These are phyloP conservation scores for Drosophila differens DNA, from an alignment of 2,888 invertebrate species.

Conservation along the genomic window DNA sequence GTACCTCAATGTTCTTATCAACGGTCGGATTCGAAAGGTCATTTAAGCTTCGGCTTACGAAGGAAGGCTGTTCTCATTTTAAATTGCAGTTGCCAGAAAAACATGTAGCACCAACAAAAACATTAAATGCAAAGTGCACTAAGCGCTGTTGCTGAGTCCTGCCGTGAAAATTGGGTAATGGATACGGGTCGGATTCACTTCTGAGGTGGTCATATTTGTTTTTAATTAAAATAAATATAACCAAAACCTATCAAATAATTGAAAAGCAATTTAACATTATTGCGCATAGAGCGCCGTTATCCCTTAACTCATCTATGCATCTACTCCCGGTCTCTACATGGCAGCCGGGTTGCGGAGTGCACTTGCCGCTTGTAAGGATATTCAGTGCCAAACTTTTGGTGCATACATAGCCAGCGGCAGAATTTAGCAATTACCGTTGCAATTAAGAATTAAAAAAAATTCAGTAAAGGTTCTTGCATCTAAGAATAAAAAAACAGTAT, in stretches of 20 bases:
- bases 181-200: slow-evolving; percentile 31
- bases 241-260: slow-evolving; percentile 82
- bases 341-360: slow-evolving; percentile 24
- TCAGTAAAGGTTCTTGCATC: not conserved
- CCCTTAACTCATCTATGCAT: not conserved
- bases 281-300: slow-evolving; percentile 20
- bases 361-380: slow-evolving; percentile 37
- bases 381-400: slow-evolving; percentile 36
- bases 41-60: not conserved
- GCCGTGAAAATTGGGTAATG: slow-evolving; percentile 11
- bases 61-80: not conserved
- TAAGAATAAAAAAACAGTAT: not conserved
- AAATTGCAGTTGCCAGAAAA: slow-evolving; percentile 16
- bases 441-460: not conserved
- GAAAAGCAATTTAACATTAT: slow-evolving; percentile 81
- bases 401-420: slow-evolving; percentile 36
- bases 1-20: not conserved
- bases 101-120: slow-evolving; percentile 5
- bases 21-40: not conserved
- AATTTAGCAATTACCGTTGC: slow-evolving; percentile 1
- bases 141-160: slow-evolving; percentile 20
- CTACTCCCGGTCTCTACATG: slow-evolving; percentile 18
- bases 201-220: slow-evolving; percentile 59
- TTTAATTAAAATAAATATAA: slow-evolving; percentile 83
- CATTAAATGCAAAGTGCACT: slow-evolving; percentile 13